A percentile compares a stretch with the other conserved stretches of the same genome.
Conservation (phyloP, 2,797 vertebrate genomes). For the Megaceryle alcyon region DNA sequence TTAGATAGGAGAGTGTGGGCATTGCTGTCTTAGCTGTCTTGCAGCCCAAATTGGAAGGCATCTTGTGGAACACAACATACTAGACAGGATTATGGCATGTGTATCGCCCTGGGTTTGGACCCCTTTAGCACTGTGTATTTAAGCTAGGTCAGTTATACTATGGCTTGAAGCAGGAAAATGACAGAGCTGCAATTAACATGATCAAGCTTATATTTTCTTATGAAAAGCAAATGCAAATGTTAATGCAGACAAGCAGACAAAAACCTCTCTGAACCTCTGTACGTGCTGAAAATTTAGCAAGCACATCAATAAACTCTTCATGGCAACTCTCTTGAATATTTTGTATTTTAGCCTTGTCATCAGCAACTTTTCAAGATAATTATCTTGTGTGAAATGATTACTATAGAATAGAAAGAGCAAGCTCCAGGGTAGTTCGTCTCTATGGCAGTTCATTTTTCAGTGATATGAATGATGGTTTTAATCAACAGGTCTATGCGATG, state of each 20-base stretch:
- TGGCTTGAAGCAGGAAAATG: conserved; percentile 24
- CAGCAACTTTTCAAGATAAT: conserved; percentile 64
- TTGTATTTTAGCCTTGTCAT: conserved; percentile 60
- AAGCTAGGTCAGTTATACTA: conserved; percentile 21
- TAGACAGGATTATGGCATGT: neutral
- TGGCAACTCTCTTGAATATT: conserved; percentile 13
- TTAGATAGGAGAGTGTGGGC: neutral
- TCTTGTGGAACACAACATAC: neutral
- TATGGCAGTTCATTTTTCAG: conserved; percentile 36
- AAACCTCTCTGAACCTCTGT: conserved; percentile 17
- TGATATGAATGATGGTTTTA: conserved; percentile 48
- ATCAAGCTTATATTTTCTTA: conserved; percentile 13
- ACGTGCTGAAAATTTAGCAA: conserved; percentile 34
- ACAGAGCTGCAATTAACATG: conserved; percentile 52
- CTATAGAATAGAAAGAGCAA: conserved; percentile 16
- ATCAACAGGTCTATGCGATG: conserved; percentile 18
- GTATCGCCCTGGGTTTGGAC: neutral
- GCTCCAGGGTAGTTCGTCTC: conserved; percentile 49
- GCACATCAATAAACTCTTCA: neutral
- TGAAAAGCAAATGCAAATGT: conserved; percentile 29
- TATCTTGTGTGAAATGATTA: conserved; percentile 45
- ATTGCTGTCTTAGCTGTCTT: neutral
- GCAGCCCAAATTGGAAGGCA: neutral
- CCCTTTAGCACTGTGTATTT: neutral
- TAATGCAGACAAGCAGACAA: conserved; percentile 6